Conservation (phyloP, 2,797 vertebrate species). For the Alauda arvensis region DNA sequence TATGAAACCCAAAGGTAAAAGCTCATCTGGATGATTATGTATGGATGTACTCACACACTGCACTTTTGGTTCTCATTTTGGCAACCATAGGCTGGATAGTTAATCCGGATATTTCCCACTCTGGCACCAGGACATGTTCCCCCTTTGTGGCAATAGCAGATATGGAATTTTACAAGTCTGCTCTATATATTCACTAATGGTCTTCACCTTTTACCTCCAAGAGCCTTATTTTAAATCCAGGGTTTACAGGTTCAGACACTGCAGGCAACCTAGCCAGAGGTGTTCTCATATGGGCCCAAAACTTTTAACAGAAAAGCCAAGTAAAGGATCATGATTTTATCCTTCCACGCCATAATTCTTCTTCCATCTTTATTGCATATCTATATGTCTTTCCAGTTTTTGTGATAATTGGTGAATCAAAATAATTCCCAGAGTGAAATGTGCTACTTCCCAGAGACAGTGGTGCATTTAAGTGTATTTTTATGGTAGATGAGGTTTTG, state of each 20-base stretch:
- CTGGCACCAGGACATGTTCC: neutral
- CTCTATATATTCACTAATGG: constrained; percentile 20
- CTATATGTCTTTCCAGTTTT: neutral
- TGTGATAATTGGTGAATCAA: constrained; percentile 8
- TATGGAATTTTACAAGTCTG: constrained; percentile 27
- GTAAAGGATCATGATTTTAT: neutral
- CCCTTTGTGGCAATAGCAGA: constrained; percentile 17
- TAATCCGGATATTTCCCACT: constrained; percentile 1
- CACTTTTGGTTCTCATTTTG: neutral
- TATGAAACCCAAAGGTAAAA: constrained; percentile 4
- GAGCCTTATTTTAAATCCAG: constrained; percentile 33
- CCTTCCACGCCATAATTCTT: neutral
- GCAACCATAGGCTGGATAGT: neutral
- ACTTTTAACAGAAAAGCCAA: neutral
- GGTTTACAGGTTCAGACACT: constrained; percentile 15
- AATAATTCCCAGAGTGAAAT: neutral
- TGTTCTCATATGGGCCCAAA: neutral
- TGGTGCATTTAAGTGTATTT: neutral
- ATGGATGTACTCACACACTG: neutral
- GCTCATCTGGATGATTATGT: neutral
- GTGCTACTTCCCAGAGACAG: neutral
- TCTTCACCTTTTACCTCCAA: constrained; percentile 45
- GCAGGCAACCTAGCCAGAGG: neutral
- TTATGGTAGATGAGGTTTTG: neutral
- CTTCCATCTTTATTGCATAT: constrained; percentile 4